Conservation (phyloP, 2,888 invertebrate species). For the Macrophya alboannulata region DNA sequence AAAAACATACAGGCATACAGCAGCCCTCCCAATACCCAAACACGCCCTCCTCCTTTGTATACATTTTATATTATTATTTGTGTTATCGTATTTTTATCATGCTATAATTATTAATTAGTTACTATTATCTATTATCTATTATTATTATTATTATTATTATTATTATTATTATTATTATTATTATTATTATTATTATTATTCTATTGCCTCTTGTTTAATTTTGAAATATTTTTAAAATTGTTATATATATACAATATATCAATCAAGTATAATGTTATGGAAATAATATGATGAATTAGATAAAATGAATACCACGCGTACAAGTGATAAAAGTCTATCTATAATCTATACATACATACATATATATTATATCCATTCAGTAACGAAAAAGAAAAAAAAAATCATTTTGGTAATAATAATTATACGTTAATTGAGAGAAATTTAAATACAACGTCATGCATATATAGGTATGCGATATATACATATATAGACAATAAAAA, state of each 20-base stretch:
- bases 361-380: slow-evolving; percentile 60
- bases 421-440: slow-evolving; percentile 17
- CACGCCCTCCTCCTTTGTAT: slow-evolving; percentile 48
- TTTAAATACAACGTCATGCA: slow-evolving; percentile 32
- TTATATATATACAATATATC: slow-evolving; percentile 71
- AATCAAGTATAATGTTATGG: slow-evolving; percentile 72
- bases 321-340: slow-evolving; percentile 52
- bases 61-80: slow-evolving; percentile 64
- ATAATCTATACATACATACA: slow-evolving; percentile 26
- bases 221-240: slow-evolving; percentile 75
- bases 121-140: slow-evolving; percentile 69
- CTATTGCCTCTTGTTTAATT: slow-evolving; percentile 73
- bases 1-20: slow-evolving; percentile 10
- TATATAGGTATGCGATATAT: slow-evolving; percentile 56
- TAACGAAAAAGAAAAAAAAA: slow-evolving; percentile 28
- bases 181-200: slow-evolving; percentile 71
- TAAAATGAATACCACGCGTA: slow-evolving; percentile 63
- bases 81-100: slow-evolving; percentile 67
- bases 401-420: slow-evolving; percentile 40
- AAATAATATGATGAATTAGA: slow-evolving; percentile 58
- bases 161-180: slow-evolving; percentile 66
- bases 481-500: slow-evolving; percentile 59
- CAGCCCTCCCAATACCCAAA: slow-evolving; percentile 19
- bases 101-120: slow-evolving; percentile 62
- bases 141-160: slow-evolving; percentile 67